Conservation (phyloP, 2,113 vertebrate species). For the Cynopterus brachyotis region DNA sequence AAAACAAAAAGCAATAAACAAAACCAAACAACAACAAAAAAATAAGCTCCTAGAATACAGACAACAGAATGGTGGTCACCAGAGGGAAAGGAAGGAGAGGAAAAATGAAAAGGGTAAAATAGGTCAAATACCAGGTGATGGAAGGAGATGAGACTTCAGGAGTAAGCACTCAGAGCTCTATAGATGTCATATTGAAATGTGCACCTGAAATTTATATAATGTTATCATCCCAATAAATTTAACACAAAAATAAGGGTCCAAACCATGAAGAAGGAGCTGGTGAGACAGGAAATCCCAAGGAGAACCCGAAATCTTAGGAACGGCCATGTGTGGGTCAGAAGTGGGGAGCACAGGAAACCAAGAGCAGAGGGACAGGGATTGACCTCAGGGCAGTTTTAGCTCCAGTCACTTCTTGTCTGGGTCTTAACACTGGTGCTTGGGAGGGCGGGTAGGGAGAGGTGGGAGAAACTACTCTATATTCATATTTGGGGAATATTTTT, state of each 20-base stretch:
- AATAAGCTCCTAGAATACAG: background rate
- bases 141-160: background rate
- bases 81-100: background rate
- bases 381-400: too few relatives aligned
- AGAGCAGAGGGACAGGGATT: background rate
- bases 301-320: background rate
- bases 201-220: background rate
- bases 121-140: background rate
- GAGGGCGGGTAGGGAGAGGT: background rate
- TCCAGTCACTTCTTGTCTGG: background rate
- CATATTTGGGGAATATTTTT: conserved; percentile 69
- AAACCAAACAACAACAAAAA: background rate
- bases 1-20: background rate
- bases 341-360: background rate
- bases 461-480: conserved; percentile 59
- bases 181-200: background rate
- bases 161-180: background rate
- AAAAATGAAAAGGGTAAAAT: background rate
- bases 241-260: background rate
- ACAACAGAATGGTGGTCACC: background rate
- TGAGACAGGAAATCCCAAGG: background rate
- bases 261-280: background rate
- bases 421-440: background rate
- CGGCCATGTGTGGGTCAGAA: accelerated
- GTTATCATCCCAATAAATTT: background rate